phyloP scores from a whole-genome alignment of 1,140 invertebrate genomes.

The Calliopsis andreniformis region DNA sequence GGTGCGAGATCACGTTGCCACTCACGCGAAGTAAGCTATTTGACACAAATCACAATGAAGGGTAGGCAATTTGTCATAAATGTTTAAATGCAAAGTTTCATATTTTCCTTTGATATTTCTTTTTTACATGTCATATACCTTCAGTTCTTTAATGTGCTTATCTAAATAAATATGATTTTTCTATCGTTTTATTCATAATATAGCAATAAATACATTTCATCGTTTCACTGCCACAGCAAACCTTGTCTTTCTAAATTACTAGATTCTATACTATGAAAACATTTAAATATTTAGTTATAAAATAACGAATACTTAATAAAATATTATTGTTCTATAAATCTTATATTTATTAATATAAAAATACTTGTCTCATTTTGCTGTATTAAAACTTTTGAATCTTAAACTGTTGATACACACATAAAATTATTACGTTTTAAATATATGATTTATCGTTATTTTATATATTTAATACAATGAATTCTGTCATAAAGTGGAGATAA shows the following conservation, averaged over 20 bases:
- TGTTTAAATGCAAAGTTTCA: constrained; percentile 4
- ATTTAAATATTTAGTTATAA: neutral
- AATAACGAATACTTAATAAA: too few relatives aligned
- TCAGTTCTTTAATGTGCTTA: neutral
- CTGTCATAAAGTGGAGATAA: too few relatives aligned
- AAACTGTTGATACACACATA: too few relatives aligned
- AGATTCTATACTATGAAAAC: neutral
- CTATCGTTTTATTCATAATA: neutral
- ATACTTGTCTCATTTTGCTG: too few relatives aligned
- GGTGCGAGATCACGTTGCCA: constrained; percentile 28
- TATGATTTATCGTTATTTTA: too few relatives aligned
- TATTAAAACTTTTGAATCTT: too few relatives aligned
- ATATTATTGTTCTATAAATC: too few relatives aligned
- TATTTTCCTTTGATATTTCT: neutral
- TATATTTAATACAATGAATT: too few relatives aligned
- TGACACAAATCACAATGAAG: neutral
- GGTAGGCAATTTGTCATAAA: neutral
- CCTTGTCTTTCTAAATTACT: neutral
- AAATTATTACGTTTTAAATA: too few relatives aligned
- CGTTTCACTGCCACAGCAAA: neutral
- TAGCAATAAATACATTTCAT: neutral
- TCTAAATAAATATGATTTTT: neutral
- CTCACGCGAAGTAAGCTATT: constrained; percentile 16
- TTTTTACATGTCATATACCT: neutral
- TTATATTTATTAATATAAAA: too few relatives aligned